Evolutionary conservation across 1,140 invertebrate species (phyloP).

Genomic region (Drosophila leontia): DNA sequence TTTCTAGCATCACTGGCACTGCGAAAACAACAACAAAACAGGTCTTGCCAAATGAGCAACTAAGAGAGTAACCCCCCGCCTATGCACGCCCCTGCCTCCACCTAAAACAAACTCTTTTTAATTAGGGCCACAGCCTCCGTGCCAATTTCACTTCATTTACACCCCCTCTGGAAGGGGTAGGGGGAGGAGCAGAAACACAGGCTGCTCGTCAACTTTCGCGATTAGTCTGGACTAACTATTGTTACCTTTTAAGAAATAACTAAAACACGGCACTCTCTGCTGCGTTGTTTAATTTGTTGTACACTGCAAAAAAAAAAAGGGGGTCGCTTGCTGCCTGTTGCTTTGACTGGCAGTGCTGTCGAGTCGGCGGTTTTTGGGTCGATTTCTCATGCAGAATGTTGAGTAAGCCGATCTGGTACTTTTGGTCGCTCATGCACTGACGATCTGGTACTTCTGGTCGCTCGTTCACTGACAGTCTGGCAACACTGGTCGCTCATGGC

Average conservation of each 20-base stretch:
- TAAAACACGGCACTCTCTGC: too few relatives aligned
- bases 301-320: too few relatives aligned
- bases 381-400: too few relatives aligned
- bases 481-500: too few relatives aligned
- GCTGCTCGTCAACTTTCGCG: neutral
- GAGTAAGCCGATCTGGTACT: too few relatives aligned
- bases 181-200: neutral
- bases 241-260: neutral
- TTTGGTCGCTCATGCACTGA: too few relatives aligned
- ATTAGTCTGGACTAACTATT: neutral
- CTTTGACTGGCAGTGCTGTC: too few relatives aligned
- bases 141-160: constrained; percentile 32
- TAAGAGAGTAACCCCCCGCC: constrained; percentile 21
- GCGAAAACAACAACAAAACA: constrained; percentile 42
- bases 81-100: constrained; percentile 15
- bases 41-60: constrained; percentile 55
- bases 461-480: too few relatives aligned
- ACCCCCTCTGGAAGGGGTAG: neutral
- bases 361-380: too few relatives aligned
- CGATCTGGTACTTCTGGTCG: too few relatives aligned
- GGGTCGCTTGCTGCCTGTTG: too few relatives aligned
- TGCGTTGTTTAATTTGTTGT: too few relatives aligned
- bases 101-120: constrained; percentile 37
- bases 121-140: neutral
- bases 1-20: constrained; percentile 8